Base-by-base conservation (phyloP, 2,797 vertebrate genomes). In the Paratrypauchen microcephalus region DNA sequence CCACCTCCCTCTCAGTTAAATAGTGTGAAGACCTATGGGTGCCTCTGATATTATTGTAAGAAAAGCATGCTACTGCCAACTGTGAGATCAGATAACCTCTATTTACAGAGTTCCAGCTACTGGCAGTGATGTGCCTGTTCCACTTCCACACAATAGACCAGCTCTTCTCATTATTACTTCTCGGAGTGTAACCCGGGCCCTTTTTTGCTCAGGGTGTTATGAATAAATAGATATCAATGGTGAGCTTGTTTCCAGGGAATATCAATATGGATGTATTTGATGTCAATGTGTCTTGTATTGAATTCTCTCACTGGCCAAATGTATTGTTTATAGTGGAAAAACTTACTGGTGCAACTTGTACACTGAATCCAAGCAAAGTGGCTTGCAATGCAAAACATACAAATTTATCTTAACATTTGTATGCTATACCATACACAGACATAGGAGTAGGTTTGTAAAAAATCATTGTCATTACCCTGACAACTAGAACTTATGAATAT, bases 141-240 rank as follows among this genome's bases (percentile, higher is more conserved):
- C 61, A 15, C 82, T 71, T 79, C 62, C 85, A 84, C 74, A 83
- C 81, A 87, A 82, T 83, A 72, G 84, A 69, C 72, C 62, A 11
- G 52, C 73, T 83, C 74, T 81, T 66, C 68, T 69, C 58, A 48
- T 74, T 83, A 68, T 82, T 78, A 9, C 54, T 45, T 16, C 75
- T 72, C 77, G 21, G 39, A 21, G 57, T 54, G 50, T 65, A 79
- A 63, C 26, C 26, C 6, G 24, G 23, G 50, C 65, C 78, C 32
- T 70, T 72, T 72, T 77, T 66, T 65, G 28, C 66, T 21, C 21
- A 62, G n/a, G 50, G n/a, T 60, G 65, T 87, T 58, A 66, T 69
- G 81, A 79, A 85, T 81, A 72, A 78, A 75, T 50, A 47, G 19
- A 59, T 58, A 69, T 75, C 61, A 66, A 36, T 47, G 69, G 81